phyloP scores from a whole-genome alignment of 1,140 invertebrate genomes.

The Ostrea denselamellosa region DNA sequence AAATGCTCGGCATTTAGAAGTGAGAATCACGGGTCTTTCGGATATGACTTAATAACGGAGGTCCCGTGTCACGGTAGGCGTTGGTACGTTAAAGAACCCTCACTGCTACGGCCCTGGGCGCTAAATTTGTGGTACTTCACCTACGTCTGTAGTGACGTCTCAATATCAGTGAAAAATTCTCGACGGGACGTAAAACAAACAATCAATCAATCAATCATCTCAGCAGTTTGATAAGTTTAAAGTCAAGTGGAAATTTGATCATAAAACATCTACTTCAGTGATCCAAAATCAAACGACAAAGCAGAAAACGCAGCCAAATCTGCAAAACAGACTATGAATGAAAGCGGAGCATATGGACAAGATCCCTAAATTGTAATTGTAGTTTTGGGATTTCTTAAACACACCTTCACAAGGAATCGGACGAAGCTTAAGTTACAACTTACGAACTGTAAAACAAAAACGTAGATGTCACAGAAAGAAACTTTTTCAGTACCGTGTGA shows the following conservation, averaged over 20 bases:
- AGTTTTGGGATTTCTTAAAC: constrained; percentile 46
- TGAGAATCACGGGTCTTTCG: too few species aligned
- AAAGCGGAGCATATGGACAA: constrained; percentile 46
- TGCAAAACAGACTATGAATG: constrained; percentile 55
- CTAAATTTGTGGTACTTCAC: too few species aligned
- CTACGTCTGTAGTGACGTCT: too few species aligned
- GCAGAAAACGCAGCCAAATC: constrained; percentile 56
- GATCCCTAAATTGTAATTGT: constrained; percentile 44
- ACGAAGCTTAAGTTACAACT: constrained; percentile 51
- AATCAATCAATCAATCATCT: too few species aligned
- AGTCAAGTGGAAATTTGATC: constrained; percentile 75
- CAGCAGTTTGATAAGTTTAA: constrained; percentile 76
- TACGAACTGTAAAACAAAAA: constrained; percentile 59
- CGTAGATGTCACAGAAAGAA: constrained; percentile 54
- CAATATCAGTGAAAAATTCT: too few species aligned
- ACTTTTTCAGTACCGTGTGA: neutral
- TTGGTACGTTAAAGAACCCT: too few species aligned
- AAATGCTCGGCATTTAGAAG: too few species aligned
- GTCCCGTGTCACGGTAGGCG: too few species aligned
- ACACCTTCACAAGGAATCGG: constrained; percentile 41
- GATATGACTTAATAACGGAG: too few species aligned
- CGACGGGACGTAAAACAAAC: too few species aligned
- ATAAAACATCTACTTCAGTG: constrained; percentile 71
- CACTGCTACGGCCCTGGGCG: too few species aligned
- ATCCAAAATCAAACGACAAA: constrained; percentile 58